Percentiles rank a stretch among this genome's conserved stretches.
phyloP scores from a whole-genome alignment of 2,113 vertebrate species.

The Neogale vison region DNA sequence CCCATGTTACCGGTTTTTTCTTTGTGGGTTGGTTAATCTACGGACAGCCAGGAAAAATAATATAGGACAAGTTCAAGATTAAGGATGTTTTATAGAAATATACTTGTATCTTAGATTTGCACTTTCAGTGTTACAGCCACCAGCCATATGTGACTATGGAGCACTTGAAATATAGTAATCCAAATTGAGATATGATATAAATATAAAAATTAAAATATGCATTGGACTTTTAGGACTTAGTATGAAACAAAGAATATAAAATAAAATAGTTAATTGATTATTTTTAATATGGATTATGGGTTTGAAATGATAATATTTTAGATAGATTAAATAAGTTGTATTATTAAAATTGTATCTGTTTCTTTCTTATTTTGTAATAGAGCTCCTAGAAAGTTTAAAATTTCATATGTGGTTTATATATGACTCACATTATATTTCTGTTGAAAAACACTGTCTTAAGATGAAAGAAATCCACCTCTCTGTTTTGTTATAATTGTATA shows the following conservation, averaged over 20 bases:
- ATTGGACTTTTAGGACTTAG: not conserved
- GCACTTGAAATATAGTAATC: not conserved
- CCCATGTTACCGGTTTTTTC: not conserved
- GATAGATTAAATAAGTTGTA: not conserved
- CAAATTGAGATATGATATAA: not conserved
- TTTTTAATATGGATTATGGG: not conserved
- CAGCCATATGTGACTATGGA: not conserved
- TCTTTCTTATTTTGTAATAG: conserved; percentile 17
- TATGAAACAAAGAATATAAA: not conserved
- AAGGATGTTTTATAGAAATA: not conserved
- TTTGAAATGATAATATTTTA: not conserved
- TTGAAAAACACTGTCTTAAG: not conserved
- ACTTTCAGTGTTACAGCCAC: not conserved
- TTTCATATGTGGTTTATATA: not conserved
- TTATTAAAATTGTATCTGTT: not conserved
- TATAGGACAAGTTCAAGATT: not conserved
- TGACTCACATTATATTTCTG: not conserved
- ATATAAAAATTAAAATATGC: not conserved
- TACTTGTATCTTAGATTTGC: not conserved
- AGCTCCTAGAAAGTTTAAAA: not conserved
- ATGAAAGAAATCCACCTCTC: not conserved
- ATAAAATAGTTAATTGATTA: not conserved
- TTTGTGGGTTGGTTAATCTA: not conserved
- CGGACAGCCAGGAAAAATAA: not conserved
- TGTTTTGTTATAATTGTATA: not conserved